These are phyloP conservation scores for Stegana nigrithorax DNA, from an alignment of 2,888 invertebrate species.

Conservation along the genomic window DNA sequence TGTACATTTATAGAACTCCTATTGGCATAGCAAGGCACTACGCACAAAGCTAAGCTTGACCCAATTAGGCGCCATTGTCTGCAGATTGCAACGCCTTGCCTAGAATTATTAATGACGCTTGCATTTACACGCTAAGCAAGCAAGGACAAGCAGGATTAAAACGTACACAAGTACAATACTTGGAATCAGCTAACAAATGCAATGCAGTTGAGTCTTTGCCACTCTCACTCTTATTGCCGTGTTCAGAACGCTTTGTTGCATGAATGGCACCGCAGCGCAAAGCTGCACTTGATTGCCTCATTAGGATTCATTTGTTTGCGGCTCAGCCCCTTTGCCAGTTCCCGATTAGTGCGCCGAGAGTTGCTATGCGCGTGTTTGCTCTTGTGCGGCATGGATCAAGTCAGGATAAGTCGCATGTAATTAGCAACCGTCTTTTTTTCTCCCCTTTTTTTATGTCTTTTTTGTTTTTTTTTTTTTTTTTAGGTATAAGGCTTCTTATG, in stretches of 20 bases:
- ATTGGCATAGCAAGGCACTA: too few species aligned
- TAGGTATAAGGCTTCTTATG: too few species aligned
- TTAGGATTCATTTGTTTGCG: conserved; percentile 10
- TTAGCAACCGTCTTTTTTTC: too few species aligned
- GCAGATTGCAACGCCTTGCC: background rate
- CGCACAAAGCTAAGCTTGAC: too few species aligned
- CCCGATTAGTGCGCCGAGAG: background rate
- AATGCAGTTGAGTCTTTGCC: background rate
- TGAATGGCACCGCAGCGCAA: conserved; percentile 14
- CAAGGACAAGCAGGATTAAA: conserved; percentile 14
- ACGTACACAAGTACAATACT: background rate
- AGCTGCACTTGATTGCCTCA: conserved; percentile 12
- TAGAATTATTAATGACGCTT: background rate
- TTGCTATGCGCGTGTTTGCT: conserved; percentile 6
- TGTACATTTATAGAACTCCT: background rate
- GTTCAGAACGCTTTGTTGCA: background rate
- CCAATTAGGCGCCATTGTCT: too few species aligned
- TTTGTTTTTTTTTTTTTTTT: too few species aligned
- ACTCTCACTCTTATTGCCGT: background rate
- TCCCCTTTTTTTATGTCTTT: too few species aligned
- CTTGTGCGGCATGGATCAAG: conserved; percentile 6
- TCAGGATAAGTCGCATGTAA: background rate
- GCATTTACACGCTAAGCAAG: background rate
- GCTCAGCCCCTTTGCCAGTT: background rate
- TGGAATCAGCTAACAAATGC: background rate